These are phyloP conservation scores for Scaeva pyrastri DNA, from an alignment of 2,888 invertebrate genomes.

Conservation along the genomic window DNA sequence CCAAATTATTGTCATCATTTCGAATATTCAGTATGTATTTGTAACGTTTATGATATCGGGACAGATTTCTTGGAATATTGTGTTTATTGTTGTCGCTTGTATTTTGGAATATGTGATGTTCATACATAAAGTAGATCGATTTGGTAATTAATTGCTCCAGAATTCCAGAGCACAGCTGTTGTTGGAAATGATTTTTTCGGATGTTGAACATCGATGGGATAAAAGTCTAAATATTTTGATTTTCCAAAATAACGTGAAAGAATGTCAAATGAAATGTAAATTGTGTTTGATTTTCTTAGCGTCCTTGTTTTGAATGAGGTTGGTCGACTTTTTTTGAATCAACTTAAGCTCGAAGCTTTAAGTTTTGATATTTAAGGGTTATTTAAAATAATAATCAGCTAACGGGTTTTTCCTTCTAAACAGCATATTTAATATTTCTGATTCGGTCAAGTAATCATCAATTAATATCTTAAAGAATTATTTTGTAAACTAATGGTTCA, in stretches of 20 bases:
- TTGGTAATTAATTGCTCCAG: background rate
- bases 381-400: constrained; percentile 10
- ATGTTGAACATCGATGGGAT: constrained; percentile 1
- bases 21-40: constrained; percentile 2
- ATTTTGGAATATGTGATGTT: background rate
- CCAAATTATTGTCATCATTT: background rate
- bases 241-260: no score
- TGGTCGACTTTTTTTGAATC: background rate
- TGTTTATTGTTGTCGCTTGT: background rate
- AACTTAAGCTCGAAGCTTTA: background rate
- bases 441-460: background rate
- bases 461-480: background rate
- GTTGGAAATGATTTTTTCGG: background rate
- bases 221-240: background rate
- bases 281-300: background rate
- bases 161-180: background rate
- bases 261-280: no score
- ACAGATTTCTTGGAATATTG: background rate
- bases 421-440: background rate
- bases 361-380: constrained; percentile 16
- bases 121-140: constrained; percentile 5
- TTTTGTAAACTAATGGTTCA: no score
- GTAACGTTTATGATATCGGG: background rate
- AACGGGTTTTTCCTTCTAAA: background rate
- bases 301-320: constrained; percentile 10